These are phyloP conservation scores for Drosophila koepferae DNA, from an alignment of 2,888 invertebrate genomes.

Conservation along the genomic window DNA sequence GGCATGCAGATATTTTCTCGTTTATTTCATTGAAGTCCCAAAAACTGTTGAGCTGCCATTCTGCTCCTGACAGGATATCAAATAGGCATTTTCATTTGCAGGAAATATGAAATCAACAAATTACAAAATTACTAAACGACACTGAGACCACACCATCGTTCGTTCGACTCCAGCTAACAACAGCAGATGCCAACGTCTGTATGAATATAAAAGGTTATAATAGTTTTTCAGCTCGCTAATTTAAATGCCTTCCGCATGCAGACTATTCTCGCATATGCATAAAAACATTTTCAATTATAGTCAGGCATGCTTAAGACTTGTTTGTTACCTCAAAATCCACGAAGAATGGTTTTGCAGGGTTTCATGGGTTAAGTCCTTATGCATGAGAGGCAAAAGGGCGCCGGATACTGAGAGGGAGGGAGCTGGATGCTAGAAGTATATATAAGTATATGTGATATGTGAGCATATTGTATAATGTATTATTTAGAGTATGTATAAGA, in stretches of 20 bases:
- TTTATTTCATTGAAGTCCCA: constrained; percentile 25
- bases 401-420: background rate
- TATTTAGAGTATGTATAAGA: too few relatives aligned
- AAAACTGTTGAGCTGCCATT: constrained; percentile 32
- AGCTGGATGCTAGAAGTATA: too few relatives aligned
- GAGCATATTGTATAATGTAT: background rate
- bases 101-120: constrained; percentile 73
- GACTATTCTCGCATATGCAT: background rate
- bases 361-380: too few relatives aligned
- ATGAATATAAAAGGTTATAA: background rate
- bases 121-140: constrained; percentile 57
- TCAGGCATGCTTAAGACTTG: background rate
- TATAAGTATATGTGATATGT: too few relatives aligned
- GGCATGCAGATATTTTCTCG: constrained; percentile 63
- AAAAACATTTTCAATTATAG: background rate
- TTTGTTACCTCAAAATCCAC: background rate
- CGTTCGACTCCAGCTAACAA: background rate
- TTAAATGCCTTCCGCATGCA: background rate
- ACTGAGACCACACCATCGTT: background rate
- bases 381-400: background rate
- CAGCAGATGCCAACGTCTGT: background rate
- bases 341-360: background rate
- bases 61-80: constrained; percentile 72
- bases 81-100: constrained; percentile 69
- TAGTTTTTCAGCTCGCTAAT: constrained; percentile 10